Base-by-base conservation (phyloP, 1,140 invertebrate species). In the Meloidogyne chitwoodi region DNA sequence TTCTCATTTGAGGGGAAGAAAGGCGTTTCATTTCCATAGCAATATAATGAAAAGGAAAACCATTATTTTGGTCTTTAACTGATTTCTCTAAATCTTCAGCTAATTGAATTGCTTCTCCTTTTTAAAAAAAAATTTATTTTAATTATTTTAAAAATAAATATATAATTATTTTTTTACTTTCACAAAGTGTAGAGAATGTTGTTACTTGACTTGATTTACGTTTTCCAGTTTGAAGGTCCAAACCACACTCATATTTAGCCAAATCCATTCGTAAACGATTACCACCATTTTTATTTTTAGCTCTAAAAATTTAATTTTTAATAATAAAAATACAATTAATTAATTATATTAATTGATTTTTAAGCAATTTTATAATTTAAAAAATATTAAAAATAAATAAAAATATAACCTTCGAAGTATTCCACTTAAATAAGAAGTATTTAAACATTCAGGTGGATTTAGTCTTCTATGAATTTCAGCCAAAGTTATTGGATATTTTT, bases 341-440 rank as follows among this genome's bases (percentile, higher is more conserved):
- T n/a, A n/a, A n/a, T n/a, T n/a, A n/a, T n/a, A n/a, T n/a, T n/a
- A n/a, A n/a, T n/a, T n/a, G n/a, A n/a, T n/a, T n/a, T n/a, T n/a
- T n/a, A n/a, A n/a, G n/a, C n/a, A n/a, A n/a, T n/a, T n/a, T n/a
- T n/a, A n/a, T n/a, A n/a, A n/a, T n/a, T n/a, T n/a, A n/a, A n/a
- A n/a, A n/a, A n/a, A n/a, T n/a, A n/a, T n/a, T n/a, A n/a, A n/a
- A 14, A 44, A 44, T 16, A 19, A 41, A 69, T 68, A 10, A 1
- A 69, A 69, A 24, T n/a, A 22, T 11, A 16, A 73, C 71, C 64
- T 73, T 73, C 71, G 24, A 16, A 73, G 71, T 34, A 73, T 73
- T 34, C 71, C 71, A 31, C 71, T 73, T 12, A 73, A 64, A 31
- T 73, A 73, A 34, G 71, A 73, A 56, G 71, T 73, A 64, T 73